These are phyloP conservation scores for Wiebesia pumilae DNA, from an alignment of 1,140 invertebrate species.

Conservation along the genomic window DNA sequence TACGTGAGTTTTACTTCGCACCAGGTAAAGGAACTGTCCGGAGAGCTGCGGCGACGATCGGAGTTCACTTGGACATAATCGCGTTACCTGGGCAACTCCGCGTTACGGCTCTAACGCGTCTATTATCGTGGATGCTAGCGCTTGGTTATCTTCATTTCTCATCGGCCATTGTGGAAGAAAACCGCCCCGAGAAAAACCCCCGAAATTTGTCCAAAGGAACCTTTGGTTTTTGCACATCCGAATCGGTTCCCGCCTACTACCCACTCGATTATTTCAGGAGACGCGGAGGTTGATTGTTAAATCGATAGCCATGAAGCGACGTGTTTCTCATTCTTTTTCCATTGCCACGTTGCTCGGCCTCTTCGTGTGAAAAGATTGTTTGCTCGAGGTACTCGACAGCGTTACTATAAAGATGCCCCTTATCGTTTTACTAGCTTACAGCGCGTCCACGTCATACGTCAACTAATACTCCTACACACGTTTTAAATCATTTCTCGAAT, in stretches of 20 bases:
- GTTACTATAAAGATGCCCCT: no score
- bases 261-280: neutral
- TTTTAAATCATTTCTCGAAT: no score
- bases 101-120: no score
- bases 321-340: neutral
- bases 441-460: neutral
- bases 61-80: neutral
- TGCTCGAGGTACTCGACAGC: neutral
- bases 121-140: neutral
- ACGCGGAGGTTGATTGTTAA: conserved; percentile 12
- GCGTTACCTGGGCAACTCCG: neutral
- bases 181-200: neutral
- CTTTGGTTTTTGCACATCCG: neutral
- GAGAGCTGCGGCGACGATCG: neutral
- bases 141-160: conserved; percentile 30
- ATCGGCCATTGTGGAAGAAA: neutral
- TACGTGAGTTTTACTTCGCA: neutral
- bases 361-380: neutral
- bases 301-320: neutral
- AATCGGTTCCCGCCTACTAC: neutral
- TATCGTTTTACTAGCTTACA: neutral
- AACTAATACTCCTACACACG: no score
- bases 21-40: neutral
- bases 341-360: neutral
- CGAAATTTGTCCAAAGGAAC: neutral